phyloP scores from a whole-genome alignment of 2,113 vertebrate species.

The Electrona antarctica region DNA sequence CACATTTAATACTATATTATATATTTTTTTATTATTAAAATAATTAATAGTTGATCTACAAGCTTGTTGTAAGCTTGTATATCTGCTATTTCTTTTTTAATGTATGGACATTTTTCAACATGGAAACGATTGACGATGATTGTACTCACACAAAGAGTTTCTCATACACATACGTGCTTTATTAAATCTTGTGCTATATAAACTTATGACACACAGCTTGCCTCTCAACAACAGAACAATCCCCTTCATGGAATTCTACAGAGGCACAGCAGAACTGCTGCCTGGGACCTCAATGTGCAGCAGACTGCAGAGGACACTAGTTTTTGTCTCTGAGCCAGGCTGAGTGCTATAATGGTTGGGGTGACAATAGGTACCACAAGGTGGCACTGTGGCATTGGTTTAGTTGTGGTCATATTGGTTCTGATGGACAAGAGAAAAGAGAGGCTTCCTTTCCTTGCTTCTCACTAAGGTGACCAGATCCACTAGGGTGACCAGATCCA shows the following conservation, averaged over 20 bases:
- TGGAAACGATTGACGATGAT: no score
- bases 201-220: neutral
- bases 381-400: conserved; percentile 25
- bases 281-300: neutral
- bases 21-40: no score
- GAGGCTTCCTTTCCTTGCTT: no score
- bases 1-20: no score
- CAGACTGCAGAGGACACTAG: neutral
- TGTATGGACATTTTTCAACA: no score
- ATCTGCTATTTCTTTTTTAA: no score
- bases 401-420: no score
- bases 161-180: neutral
- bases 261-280: neutral
- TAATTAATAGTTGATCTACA: neutral
- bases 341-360: neutral
- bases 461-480: no score
- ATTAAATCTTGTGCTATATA: neutral
- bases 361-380: conserved; percentile 14
- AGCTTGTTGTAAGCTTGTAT: no score
- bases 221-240: neutral
- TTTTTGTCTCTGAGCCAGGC: neutral
- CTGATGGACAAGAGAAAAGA: no score
- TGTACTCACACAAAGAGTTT: no score
- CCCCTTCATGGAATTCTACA: neutral
- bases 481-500: no score